Conservation (phyloP, 2,797 vertebrate genomes). For the Enteromius treurensis region DNA sequence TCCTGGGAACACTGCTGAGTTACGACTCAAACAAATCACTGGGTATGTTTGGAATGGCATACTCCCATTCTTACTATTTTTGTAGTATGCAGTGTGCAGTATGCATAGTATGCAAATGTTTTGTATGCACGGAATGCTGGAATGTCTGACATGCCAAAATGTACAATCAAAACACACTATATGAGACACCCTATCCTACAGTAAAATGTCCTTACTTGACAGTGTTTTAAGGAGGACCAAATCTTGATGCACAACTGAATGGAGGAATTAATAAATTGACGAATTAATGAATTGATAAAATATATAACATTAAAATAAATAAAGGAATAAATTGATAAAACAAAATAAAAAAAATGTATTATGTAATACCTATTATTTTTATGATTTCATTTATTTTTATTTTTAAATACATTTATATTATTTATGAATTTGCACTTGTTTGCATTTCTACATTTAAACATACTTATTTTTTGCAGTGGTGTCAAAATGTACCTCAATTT, state of each 20-base stretch:
- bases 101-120: slow-evolving; percentile 28
- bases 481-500: neutral
- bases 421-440: neutral
- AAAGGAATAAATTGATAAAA: neutral
- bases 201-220: neutral
- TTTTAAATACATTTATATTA: neutral
- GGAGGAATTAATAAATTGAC: neutral
- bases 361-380: neutral
- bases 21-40: slow-evolving; percentile 6
- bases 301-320: neutral
- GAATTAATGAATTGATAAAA: neutral
- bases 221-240: neutral
- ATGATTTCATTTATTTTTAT: neutral
- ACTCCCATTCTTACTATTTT: slow-evolving; percentile 27
- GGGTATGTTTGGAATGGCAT: slow-evolving; percentile 37
- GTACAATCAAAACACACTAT: neutral
- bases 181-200: neutral
- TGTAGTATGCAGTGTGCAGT: slow-evolving; percentile 29
- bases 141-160: neutral
- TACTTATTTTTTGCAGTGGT: neutral
- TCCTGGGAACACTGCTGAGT: slow-evolving; percentile 17
- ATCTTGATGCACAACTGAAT: neutral
- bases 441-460: neutral
- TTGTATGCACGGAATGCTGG: slow-evolving; percentile 11
- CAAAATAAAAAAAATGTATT: neutral